A percentile compares a stretch with the other conserved stretches of the same genome.
These are phyloP conservation scores for Phaethon lepturus DNA, from an alignment of 2,113 vertebrate species.

Conservation along the genomic window DNA sequence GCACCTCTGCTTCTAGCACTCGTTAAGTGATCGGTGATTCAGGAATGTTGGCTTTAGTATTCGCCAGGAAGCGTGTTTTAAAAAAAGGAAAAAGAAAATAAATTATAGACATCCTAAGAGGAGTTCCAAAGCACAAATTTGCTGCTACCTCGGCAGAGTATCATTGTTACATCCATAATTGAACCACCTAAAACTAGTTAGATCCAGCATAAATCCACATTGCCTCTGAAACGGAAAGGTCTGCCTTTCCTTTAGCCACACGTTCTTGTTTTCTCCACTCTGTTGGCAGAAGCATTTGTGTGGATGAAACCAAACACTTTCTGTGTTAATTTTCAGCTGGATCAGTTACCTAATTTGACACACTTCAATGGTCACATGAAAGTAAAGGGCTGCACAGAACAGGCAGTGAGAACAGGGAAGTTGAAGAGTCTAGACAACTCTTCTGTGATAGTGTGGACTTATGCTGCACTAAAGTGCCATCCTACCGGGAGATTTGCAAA, in stretches of 20 bases:
- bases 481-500: not conserved
- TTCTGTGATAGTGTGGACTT: not conserved
- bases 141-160: not conserved
- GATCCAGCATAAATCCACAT: not conserved
- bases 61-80: not conserved
- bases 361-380: not conserved
- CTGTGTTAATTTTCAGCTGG: not conserved
- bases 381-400: not conserved
- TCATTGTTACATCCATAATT: not conserved
- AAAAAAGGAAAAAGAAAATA: not conserved
- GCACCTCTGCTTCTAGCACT: not conserved
- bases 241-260: not conserved
- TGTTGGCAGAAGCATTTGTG: not conserved
- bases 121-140: not conserved
- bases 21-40: accelerated
- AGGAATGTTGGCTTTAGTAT: not conserved
- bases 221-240: not conserved
- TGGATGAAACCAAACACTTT: not conserved
- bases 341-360: not conserved
- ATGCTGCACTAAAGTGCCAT: not conserved
- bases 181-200: not conserved
- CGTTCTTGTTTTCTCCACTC: not conserved
- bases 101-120: not conserved
- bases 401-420: not conserved
- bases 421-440: not conserved